A percentile compares a stretch with the other conserved stretches of the same genome.
Evolutionary conservation across 2,797 vertebrate genomes (phyloP).

Genomic region (Squalus acanthias): DNA sequence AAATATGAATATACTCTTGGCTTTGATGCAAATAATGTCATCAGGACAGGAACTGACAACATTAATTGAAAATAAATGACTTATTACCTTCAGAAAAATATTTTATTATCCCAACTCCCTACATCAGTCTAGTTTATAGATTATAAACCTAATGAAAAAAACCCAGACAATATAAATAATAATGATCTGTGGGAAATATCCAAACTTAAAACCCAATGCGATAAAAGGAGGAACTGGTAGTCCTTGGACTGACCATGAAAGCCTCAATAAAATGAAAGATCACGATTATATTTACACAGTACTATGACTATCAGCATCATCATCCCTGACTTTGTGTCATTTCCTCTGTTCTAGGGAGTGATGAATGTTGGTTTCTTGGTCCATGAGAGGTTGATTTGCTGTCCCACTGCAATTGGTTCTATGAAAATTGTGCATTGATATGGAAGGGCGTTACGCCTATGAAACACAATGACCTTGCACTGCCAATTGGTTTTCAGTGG

Average conservation of each 20-base stretch:
- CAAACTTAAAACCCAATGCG: neutral
- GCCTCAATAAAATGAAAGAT: neutral
- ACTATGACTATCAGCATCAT: neutral
- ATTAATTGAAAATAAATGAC: constrained; percentile 50
- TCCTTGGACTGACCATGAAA: constrained; percentile 13
- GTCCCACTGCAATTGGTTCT: neutral
- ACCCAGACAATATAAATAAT: neutral
- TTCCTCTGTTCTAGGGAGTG: neutral
- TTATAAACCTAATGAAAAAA: constrained; percentile 8
- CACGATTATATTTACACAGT: neutral
- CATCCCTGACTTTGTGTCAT: neutral
- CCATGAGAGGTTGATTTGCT: neutral
- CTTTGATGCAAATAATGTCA: constrained; percentile 53
- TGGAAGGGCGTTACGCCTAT: neutral
- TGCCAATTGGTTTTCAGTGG: neutral
- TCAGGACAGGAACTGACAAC: constrained; percentile 44
- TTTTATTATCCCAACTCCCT: constrained; percentile 49
- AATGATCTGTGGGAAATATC: neutral
- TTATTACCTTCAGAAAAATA: constrained; percentile 49
- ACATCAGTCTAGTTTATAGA: constrained; percentile 46
- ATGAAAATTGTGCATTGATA: neutral
- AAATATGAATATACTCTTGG: constrained; percentile 48
- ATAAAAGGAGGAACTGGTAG: neutral
- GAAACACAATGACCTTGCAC: neutral
- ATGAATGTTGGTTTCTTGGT: neutral